These are phyloP conservation scores for Adelosebastes latens DNA, from an alignment of 2,797 vertebrate species.

Conservation along the genomic window DNA sequence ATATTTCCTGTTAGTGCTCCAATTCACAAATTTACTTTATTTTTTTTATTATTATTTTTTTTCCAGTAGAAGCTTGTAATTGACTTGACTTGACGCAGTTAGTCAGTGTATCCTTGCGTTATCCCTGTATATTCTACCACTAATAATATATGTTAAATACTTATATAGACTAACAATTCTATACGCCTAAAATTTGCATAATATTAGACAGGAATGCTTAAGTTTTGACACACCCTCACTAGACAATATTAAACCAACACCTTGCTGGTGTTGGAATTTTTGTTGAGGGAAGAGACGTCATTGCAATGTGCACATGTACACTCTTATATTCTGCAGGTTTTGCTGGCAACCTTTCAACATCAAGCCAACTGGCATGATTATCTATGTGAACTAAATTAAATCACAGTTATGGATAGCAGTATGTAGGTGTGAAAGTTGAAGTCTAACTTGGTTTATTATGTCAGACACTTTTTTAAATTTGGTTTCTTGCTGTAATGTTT, in stretches of 20 bases:
- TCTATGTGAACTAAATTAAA: constrained; percentile 12
- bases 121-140: neutral
- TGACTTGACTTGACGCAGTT: neutral
- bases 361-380: constrained; percentile 32
- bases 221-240: neutral
- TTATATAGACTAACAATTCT: neutral
- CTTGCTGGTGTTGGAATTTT: constrained; percentile 3
- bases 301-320: constrained; percentile 10
- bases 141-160: neutral
- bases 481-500: constrained; percentile 13
- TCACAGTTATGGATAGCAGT: constrained; percentile 31
- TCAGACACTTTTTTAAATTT: constrained; percentile 15
- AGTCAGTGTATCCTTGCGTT: neutral
- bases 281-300: neutral
- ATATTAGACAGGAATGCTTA: neutral
- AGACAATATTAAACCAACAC: neutral
- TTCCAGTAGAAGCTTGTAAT: neutral
- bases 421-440: constrained; percentile 26
- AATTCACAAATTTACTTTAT: neutral
- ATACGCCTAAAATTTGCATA: neutral
- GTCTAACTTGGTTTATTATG: constrained; percentile 13
- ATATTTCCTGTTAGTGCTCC: neutral
- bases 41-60: neutral
- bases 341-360: constrained; percentile 7
- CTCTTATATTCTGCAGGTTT: neutral